Evolutionary conservation across 2,888 invertebrate genomes (phyloP).

Genomic region (Drosophila rubida): DNA sequence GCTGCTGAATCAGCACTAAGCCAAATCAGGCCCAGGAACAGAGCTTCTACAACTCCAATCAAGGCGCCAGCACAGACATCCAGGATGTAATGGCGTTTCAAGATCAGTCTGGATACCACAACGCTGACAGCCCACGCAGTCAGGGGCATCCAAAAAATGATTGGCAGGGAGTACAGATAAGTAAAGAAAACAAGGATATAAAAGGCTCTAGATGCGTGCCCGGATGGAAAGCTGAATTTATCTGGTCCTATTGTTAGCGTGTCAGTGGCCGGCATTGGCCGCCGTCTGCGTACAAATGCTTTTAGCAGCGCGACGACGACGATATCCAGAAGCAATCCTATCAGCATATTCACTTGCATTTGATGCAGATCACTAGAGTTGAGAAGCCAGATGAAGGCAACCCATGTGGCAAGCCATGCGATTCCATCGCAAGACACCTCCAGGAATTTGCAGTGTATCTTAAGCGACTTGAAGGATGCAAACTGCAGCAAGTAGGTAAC

Average conservation of each 20-base stretch:
- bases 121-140: constrained; percentile 91
- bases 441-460: constrained; percentile 79
- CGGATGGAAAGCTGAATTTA: constrained; percentile 96
- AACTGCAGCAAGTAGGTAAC: constrained; percentile 77
- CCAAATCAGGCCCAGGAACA: constrained; percentile 89
- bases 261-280: constrained; percentile 90
- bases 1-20: constrained; percentile 86
- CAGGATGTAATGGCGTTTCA: constrained; percentile 94
- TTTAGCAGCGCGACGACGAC: constrained; percentile 91
- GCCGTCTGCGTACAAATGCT: constrained; percentile 90
- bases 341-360: constrained; percentile 93
- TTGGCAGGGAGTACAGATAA: constrained; percentile 87
- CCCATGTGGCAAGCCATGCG: constrained; percentile 92
- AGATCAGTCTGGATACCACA: constrained; percentile 91
- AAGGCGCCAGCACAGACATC: constrained; percentile 92
- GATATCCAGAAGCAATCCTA: constrained; percentile 92
- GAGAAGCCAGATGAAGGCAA: constrained; percentile 91
- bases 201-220: constrained; percentile 94
- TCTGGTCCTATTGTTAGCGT: constrained; percentile 92
- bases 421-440: constrained; percentile 95
- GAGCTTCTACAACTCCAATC: constrained; percentile 90
- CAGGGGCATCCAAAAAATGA: constrained; percentile 88
- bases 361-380: constrained; percentile 89
- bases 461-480: constrained; percentile 77
- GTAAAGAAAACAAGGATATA: constrained; percentile 91